phyloP scores from a whole-genome alignment of 2,888 invertebrate genomes.

The Drosophila tripunctata region DNA sequence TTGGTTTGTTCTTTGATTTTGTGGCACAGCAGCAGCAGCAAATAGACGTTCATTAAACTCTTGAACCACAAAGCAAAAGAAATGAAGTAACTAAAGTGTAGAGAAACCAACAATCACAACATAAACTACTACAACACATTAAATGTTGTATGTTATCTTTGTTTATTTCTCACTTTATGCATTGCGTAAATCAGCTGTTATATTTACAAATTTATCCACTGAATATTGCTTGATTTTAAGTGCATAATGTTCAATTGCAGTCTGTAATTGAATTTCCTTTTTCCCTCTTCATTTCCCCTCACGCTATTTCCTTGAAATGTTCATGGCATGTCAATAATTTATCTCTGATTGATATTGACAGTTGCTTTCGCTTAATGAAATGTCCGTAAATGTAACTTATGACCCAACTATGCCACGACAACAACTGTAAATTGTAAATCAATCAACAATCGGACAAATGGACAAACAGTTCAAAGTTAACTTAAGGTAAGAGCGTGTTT shows the following conservation, averaged over 20 bases:
- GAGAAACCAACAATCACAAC: neutral
- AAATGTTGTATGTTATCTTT: neutral
- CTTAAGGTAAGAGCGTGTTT: conserved; percentile 2
- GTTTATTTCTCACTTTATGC: neutral
- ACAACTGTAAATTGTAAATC: conserved; percentile 59
- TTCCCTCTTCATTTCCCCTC: too few species aligned
- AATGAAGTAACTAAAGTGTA: neutral
- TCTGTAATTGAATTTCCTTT: conserved; percentile 9
- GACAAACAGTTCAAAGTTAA: neutral
- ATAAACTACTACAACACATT: neutral
- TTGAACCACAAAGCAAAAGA: neutral
- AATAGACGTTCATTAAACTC: conserved; percentile 1
- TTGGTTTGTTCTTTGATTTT: conserved; percentile 16
- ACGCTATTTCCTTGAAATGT: neutral
- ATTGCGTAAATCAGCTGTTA: neutral
- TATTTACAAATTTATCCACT: neutral
- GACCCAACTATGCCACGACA: conserved; percentile 10
- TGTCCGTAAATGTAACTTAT: conserved; percentile 45
- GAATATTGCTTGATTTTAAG: neutral
- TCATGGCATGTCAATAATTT: conserved; percentile 4
- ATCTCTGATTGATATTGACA: conserved; percentile 18
- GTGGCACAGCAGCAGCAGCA: conserved; percentile 7
- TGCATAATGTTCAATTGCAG: neutral
- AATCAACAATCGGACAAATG: conserved; percentile 49
- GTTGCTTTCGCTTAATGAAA: conserved; percentile 23